Percentiles rank a stretch among this genome's conserved stretches.
Evolutionary conservation across 2,888 invertebrate genomes (phyloP).

Genomic region (Drosophila formosana): DNA sequence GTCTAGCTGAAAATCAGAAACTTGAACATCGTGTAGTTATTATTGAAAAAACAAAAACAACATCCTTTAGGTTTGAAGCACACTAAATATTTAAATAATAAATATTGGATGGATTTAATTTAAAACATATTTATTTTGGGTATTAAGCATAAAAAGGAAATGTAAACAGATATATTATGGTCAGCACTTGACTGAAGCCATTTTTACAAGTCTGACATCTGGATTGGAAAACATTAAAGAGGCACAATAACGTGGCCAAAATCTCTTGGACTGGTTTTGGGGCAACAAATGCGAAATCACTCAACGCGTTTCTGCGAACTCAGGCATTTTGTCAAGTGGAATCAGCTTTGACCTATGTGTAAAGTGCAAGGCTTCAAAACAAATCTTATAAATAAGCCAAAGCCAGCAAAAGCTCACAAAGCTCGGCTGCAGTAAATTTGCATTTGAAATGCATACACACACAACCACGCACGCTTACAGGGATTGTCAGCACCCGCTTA

Average conservation of each 20-base stretch:
- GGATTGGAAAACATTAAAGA: slow-evolving; percentile 6
- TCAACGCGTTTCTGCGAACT: slow-evolving; percentile 39
- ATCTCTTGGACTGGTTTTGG: slow-evolving; percentile 21
- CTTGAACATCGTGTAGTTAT: too few species aligned
- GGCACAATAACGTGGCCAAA: slow-evolving; percentile 44
- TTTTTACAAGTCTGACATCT: background rate
- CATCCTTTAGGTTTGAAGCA: too few species aligned
- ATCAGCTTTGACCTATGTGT: slow-evolving; percentile 71
- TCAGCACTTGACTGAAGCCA: too few species aligned
- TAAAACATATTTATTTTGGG: too few species aligned
- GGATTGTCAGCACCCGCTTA: slow-evolving; percentile 65
- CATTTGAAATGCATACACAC: slow-evolving; percentile 58
- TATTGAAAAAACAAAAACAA: too few species aligned
- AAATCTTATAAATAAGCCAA: slow-evolving; percentile 76
- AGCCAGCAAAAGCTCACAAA: slow-evolving; percentile 56
- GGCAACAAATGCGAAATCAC: slow-evolving; percentile 60
- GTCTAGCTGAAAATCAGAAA: too few species aligned
- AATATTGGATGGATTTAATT: too few species aligned
- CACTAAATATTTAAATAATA: too few species aligned
- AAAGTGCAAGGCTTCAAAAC: slow-evolving; percentile 64
- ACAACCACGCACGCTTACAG: slow-evolving; percentile 28
- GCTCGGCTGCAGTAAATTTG: slow-evolving; percentile 64
- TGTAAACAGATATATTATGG: too few species aligned
- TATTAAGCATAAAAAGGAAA: too few species aligned
- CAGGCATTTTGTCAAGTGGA: slow-evolving; percentile 67